Evolutionary conservation across 2,113 vertebrate species (phyloP).

Genomic region (Sceloporus tristichus): DNA sequence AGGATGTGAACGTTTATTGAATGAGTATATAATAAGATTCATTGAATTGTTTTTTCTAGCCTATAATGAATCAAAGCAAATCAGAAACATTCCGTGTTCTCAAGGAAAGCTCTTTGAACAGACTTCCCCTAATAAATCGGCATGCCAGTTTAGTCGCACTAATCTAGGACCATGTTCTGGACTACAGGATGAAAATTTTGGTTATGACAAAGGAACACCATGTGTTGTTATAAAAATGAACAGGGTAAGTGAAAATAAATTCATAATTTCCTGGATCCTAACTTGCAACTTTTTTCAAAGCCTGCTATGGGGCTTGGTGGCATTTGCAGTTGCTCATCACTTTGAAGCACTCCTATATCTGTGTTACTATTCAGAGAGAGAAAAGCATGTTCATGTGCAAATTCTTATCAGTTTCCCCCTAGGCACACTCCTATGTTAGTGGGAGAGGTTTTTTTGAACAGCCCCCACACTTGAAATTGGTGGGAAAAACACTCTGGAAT

Average conservation of each 20-base stretch:
- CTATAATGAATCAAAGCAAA: constrained; percentile 86
- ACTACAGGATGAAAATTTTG: constrained; percentile 82
- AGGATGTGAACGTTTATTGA: constrained; percentile 22
- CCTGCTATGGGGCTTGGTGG: not conserved
- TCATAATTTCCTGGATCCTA: constrained; percentile 10
- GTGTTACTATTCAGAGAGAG: not conserved
- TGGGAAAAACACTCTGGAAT: too few species aligned
- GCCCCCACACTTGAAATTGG: not conserved
- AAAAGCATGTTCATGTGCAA: not conserved
- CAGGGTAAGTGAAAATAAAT: constrained; percentile 83
- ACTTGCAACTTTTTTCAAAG: not conserved
- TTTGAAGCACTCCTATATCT: not conserved
- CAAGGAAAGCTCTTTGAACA: constrained; percentile 81
- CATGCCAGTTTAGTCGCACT: constrained; percentile 86
- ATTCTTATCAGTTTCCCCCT: not conserved
- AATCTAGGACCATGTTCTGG: constrained; percentile 87
- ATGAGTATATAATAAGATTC: constrained; percentile 19
- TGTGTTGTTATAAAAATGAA: constrained; percentile 97
- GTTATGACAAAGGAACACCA: constrained; percentile 88
- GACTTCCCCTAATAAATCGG: constrained; percentile 67
- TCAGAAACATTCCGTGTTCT: constrained; percentile 80
- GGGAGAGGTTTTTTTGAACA: not conserved
- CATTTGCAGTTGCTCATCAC: not conserved
- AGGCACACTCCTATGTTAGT: not conserved
- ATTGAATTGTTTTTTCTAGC: constrained; percentile 73